phyloP scores from a whole-genome alignment of 2,888 invertebrate genomes.

The Zaprionus bogoriensis region DNA sequence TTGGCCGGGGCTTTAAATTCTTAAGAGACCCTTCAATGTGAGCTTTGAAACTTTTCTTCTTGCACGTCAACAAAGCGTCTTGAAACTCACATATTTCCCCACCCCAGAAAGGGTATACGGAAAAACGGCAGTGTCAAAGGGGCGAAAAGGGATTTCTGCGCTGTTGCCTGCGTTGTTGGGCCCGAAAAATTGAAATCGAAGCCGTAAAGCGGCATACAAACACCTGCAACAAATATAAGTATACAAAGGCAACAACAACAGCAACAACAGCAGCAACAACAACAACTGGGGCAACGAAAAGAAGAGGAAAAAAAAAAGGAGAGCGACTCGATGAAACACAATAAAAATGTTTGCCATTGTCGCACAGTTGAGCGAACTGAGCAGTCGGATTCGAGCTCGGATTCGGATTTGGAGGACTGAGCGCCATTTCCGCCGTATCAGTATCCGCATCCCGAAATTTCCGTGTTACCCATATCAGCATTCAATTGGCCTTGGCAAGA shows the following conservation, averaged over 20 bases:
- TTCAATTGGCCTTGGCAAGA: conserved; percentile 38
- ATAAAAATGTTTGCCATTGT: conserved; percentile 65
- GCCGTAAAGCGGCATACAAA: conserved; percentile 53
- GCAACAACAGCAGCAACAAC: background rate
- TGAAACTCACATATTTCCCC: too few species aligned
- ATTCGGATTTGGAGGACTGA: background rate
- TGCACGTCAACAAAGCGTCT: too few species aligned
- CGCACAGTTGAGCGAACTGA: conserved; percentile 40
- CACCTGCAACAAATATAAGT: conserved; percentile 30
- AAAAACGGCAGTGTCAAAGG: conserved; percentile 3
- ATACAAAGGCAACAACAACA: conserved; percentile 1
- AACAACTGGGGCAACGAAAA: conserved; percentile 1
- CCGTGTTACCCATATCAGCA: conserved; percentile 38
- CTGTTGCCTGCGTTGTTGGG: conserved; percentile 31
- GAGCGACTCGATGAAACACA: conserved; percentile 42
- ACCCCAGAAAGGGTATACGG: background rate
- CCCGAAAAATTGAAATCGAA: conserved; percentile 69
- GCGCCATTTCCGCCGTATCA: conserved; percentile 21
- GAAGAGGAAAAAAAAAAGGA: background rate
- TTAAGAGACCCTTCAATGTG: too few species aligned
- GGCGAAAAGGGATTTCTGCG: conserved; percentile 54
- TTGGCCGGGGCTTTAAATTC: too few species aligned
- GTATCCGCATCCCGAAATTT: conserved; percentile 33
- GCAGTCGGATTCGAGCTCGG: background rate
- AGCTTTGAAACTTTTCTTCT: too few species aligned